Percentiles rank a stretch among this genome's conserved stretches.
Conservation (phyloP, 2,113 vertebrate species). For the Protomyctophum bolini region DNA sequence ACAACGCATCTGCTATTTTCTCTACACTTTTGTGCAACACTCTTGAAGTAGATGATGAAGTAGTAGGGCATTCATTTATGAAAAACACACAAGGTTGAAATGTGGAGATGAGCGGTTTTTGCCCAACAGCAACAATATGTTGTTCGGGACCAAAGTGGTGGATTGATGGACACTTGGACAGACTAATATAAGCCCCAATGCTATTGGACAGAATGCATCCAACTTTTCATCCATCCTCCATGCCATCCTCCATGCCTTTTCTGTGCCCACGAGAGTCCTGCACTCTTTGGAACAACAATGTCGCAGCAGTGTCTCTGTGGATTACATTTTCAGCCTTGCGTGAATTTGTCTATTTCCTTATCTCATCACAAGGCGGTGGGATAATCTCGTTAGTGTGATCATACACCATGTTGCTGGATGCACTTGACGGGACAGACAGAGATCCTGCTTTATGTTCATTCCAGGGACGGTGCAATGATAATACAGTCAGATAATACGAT, state of each 20-base stretch:
- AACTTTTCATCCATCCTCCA: no score
- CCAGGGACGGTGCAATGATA: background rate
- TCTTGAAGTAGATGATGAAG: no score
- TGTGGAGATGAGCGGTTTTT: no score
- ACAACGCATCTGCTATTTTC: no score
- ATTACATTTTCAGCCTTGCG: background rate
- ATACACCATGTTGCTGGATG: constrained; percentile 13
- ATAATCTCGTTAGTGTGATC: constrained; percentile 8
- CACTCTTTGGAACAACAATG: background rate
- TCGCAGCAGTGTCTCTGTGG: background rate
- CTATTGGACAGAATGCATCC: no score
- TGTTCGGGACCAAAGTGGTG: no score
- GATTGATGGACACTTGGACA: no score
- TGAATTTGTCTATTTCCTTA: constrained; percentile 1
- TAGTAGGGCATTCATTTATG: no score
- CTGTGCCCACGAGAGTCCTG: background rate
- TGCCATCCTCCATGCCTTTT: background rate
- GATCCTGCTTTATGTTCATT: background rate
- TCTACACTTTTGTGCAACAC: no score
- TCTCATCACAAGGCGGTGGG: constrained; percentile 12
- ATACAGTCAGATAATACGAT: constrained; percentile 24
- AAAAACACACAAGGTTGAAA: no score
- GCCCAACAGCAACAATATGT: no score
- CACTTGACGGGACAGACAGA: background rate
- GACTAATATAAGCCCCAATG: no score